Conservation (phyloP, 1,140 invertebrate species). For the Drosophila lacertosa region DNA sequence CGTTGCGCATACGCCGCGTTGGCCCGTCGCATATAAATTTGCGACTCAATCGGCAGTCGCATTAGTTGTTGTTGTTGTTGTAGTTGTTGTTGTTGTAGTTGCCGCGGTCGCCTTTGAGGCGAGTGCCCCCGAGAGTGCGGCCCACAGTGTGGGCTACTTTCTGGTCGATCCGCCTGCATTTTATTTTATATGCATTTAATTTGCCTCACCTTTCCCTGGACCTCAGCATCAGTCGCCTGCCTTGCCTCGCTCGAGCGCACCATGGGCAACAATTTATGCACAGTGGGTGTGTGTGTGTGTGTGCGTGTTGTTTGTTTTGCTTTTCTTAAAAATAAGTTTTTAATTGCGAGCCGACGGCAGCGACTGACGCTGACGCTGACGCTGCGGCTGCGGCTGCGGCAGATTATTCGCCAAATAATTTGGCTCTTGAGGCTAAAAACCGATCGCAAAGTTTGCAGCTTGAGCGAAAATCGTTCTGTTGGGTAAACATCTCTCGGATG, state of each 20-base stretch:
- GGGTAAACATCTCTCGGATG: conserved; percentile 33
- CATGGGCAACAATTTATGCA: conserved; percentile 36
- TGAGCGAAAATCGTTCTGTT: conserved; percentile 52
- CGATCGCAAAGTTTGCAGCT: conserved; percentile 47
- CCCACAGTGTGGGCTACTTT: conserved; percentile 60
- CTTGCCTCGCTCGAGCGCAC: conserved; percentile 6
- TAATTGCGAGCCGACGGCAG: conserved; percentile 74
- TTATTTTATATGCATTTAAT: conserved; percentile 78
- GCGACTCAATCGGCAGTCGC: conserved; percentile 64
- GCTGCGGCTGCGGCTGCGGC: conserved; percentile 17
- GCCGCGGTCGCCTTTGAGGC: conserved; percentile 45
- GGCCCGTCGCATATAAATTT: conserved; percentile 71
- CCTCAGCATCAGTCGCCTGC: conserved; percentile 18
- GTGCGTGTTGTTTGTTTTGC: conserved; percentile 50
- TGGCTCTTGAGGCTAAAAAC: conserved; percentile 56
- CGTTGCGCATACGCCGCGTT: conserved; percentile 48
- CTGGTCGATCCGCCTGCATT: conserved; percentile 57
- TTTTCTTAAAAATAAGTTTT: conserved; percentile 81
- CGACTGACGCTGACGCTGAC: not conserved
- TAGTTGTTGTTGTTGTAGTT: conserved; percentile 24
- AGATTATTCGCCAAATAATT: conserved; percentile 83
- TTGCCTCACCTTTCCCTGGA: conserved; percentile 25
- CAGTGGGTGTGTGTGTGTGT: conserved; percentile 10
- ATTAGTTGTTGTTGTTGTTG: conserved; percentile 12
- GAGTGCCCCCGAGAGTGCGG: conserved; percentile 43